Base-by-base conservation (phyloP, 2,113 vertebrate species). In the Ardeotis arabs region DNA sequence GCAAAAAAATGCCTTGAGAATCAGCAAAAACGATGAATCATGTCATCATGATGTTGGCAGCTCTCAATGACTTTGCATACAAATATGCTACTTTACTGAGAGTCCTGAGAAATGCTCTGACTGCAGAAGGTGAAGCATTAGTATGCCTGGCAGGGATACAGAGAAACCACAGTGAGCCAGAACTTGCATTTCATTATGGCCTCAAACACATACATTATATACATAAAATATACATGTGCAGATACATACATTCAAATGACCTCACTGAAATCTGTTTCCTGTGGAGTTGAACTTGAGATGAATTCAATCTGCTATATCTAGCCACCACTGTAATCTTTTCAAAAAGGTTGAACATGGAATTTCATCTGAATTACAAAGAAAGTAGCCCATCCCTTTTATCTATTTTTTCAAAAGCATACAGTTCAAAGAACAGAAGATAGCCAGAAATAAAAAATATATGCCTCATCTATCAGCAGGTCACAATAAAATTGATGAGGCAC, bases 21-120 rank as follows among this genome's bases (percentile, higher is more conserved):
- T 95, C 94, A 96, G 94, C 84, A 94, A 96, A 97, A 97, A 90
- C 83, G 29, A 97, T 97, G 97, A 97, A 97, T 97, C 97, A 97
- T 96, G 95, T 97, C 96, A 96, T 97, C 96, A 87, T 89, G 91
- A 95, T 96, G 94, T 90, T 97, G 95, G 97, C 96, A 97, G 94
- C 93, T 56, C 92, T 98, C 91, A 97, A 97, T 96, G 92, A 87
- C 94, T 90, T 96, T 95, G 90, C 94, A 97, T 90, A 98, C 97
- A 97, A 98, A 96, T 96, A 96, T 93, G 91, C 95, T 93, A 72
- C 93, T 96, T 96, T 90, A 95, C 92, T 93, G 88, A 95, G 88
- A 94, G 92, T 90, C 97, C 91, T 95, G 96, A 97, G 97, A 97
- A 97, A 96, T 31, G 69, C 55, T 93, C 93, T 86, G 68, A 58